phyloP scores from a whole-genome alignment of 2,113 vertebrate species.

The Clarias magur region DNA sequence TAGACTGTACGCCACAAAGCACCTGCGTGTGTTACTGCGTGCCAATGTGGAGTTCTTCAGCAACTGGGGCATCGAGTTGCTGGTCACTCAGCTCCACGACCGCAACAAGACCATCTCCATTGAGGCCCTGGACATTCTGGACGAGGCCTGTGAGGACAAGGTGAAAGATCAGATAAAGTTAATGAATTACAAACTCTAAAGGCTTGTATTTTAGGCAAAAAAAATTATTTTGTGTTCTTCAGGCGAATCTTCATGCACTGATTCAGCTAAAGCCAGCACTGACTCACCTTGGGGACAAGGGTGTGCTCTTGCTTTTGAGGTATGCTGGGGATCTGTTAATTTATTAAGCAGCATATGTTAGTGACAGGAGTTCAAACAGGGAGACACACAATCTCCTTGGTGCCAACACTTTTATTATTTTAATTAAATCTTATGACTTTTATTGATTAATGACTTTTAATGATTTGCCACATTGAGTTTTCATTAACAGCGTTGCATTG shows the following conservation, averaged over 20 bases:
- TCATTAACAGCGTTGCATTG: not conserved
- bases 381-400: not conserved
- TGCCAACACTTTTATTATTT: not conserved
- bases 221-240: slow-evolving; percentile 49
- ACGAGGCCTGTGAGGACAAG: slow-evolving; percentile 99
- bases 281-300: slow-evolving; percentile 96
- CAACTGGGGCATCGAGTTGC: slow-evolving; percentile 96
- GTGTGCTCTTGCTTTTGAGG: slow-evolving; percentile 92
- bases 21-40: slow-evolving; percentile 90
- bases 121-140: slow-evolving; percentile 94
- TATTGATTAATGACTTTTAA: not conserved
- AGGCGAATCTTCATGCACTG: slow-evolving; percentile 97
- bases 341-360: not conserved
- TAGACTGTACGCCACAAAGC: slow-evolving; percentile 93
- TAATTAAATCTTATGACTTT: not conserved
- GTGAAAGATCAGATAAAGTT: slow-evolving; percentile 63
- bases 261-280: slow-evolving; percentile 98
- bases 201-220: not conserved
- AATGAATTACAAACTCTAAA: not conserved
- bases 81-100: slow-evolving; percentile 98
- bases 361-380: not conserved
- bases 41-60: slow-evolving; percentile 98
- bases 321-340: slow-evolving; percentile 58
- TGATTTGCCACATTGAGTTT: not conserved
- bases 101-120: slow-evolving; percentile 93